Evolutionary conservation across 1,140 invertebrate genomes (phyloP).

Genomic region (Drosophila santomea): DNA sequence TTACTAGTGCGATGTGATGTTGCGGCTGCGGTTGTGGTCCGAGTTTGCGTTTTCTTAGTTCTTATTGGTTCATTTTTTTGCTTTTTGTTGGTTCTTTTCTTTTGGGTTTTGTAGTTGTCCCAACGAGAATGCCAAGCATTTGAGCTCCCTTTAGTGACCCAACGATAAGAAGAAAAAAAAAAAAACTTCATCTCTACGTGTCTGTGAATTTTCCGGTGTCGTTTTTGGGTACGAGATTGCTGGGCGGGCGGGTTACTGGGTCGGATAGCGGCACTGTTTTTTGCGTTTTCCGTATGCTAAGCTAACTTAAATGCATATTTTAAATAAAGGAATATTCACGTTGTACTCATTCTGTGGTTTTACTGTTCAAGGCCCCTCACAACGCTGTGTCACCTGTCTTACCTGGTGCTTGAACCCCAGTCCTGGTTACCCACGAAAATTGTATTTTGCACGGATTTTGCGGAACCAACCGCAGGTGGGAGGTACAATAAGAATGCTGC

Average conservation of each 20-base stretch:
- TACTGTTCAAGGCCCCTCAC: not conserved
- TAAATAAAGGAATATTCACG: slow-evolving; percentile 43
- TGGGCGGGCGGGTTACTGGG: slow-evolving; percentile 55
- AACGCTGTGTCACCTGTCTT: not conserved
- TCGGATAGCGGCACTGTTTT: slow-evolving; percentile 70
- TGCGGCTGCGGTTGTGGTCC: slow-evolving; percentile 13
- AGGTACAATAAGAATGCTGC: not conserved
- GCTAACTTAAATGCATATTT: slow-evolving; percentile 43
- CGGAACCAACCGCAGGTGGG: not conserved
- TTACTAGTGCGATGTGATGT: slow-evolving; percentile 4
- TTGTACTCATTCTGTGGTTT: slow-evolving; percentile 13
- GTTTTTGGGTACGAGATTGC: slow-evolving; percentile 37
- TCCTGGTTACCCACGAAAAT: not conserved
- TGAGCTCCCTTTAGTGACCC: not conserved
- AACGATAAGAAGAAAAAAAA: slow-evolving; percentile 1
- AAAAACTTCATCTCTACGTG: slow-evolving; percentile 14
- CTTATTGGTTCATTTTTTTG: not conserved
- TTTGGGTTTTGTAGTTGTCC: slow-evolving; percentile 33
- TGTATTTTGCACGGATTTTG: not conserved
- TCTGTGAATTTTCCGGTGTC: slow-evolving; percentile 40
- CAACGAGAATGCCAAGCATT: slow-evolving; percentile 71
- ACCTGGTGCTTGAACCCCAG: not conserved
- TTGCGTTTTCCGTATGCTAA: slow-evolving; percentile 28
- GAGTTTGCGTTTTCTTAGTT: slow-evolving; percentile 4
- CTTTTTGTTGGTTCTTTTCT: not conserved